phyloP scores from a whole-genome alignment of 2,888 invertebrate species.

The Dasypogon diadema region DNA sequence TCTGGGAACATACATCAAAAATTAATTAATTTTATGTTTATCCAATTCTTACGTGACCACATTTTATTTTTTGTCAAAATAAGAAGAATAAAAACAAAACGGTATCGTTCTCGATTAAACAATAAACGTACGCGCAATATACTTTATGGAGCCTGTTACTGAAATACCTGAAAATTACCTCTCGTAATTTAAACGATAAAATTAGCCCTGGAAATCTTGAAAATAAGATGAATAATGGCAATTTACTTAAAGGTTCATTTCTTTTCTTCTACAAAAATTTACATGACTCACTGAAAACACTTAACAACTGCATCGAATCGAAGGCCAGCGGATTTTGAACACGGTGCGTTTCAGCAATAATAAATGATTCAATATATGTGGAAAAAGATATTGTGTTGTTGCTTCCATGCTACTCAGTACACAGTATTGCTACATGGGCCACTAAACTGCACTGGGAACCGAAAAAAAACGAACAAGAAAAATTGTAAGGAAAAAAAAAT shows the following conservation, averaged over 20 bases:
- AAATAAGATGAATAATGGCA: constrained; percentile 6
- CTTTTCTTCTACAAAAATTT: not conserved
- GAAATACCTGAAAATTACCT: not conserved
- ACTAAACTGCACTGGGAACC: not conserved
- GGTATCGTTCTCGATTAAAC: not conserved
- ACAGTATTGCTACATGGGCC: not conserved
- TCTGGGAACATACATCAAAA: constrained; percentile 19
- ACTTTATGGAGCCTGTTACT: not conserved
- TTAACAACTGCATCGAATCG: constrained; percentile 47
- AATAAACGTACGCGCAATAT: not conserved
- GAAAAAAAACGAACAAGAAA: not conserved
- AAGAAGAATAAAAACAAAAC: not conserved
- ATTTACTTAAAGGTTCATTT: constrained; percentile 6
- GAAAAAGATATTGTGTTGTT: not conserved
- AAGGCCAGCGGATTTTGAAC: constrained; percentile 28
- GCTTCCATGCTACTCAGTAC: not conserved
- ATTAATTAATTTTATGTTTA: constrained; percentile 30
- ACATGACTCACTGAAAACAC: constrained; percentile 23
- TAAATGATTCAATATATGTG: not conserved
- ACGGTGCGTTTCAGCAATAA: constrained; percentile 17
- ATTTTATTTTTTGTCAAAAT: not conserved
- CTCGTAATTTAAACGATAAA: not conserved
- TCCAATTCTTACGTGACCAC: constrained; percentile 8
- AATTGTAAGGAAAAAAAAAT: not conserved
- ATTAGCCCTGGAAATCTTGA: not conserved